These are phyloP conservation scores for Siniperca chuatsi DNA, from an alignment of 2,113 vertebrate species.

Conservation along the genomic window DNA sequence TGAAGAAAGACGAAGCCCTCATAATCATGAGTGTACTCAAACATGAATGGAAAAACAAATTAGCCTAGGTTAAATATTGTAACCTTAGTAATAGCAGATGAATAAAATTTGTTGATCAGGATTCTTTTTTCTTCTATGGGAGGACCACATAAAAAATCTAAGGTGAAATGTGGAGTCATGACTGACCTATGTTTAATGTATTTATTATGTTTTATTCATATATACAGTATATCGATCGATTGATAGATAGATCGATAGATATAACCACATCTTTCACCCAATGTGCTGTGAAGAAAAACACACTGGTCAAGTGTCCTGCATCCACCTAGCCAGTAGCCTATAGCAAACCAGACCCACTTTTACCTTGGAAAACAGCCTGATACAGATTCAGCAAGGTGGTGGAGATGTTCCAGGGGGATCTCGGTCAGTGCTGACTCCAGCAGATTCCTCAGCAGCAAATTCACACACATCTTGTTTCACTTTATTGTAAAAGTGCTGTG, in stretches of 20 bases:
- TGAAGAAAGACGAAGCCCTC: constrained; percentile 34
- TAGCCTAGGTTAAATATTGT: constrained; percentile 18
- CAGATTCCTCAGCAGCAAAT: constrained; percentile 25
- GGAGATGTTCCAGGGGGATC: neutral
- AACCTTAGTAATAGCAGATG: constrained; percentile 4
- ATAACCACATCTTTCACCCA: neutral
- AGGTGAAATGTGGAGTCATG: neutral
- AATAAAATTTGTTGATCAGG: neutral
- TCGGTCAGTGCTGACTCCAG: constrained; percentile 44
- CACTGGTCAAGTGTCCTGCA: neutral
- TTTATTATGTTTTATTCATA: neutral
- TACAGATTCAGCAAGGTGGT: constrained; percentile 29
- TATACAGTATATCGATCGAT: no score
- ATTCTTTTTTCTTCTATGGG: neutral
- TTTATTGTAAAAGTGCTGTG: constrained; percentile 1
- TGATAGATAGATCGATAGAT: neutral
- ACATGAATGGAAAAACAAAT: constrained; percentile 35
- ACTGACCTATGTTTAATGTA: neutral
- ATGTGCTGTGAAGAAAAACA: neutral
- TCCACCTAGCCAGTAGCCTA: neutral
- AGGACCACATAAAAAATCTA: neutral
- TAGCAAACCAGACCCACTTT: neutral
- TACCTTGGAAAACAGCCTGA: constrained; percentile 25
- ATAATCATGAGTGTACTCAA: constrained; percentile 32
- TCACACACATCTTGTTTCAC: constrained; percentile 24